Evolutionary conservation across 2,888 invertebrate species (phyloP).

Genomic region (Podotricha telesiphe): DNA sequence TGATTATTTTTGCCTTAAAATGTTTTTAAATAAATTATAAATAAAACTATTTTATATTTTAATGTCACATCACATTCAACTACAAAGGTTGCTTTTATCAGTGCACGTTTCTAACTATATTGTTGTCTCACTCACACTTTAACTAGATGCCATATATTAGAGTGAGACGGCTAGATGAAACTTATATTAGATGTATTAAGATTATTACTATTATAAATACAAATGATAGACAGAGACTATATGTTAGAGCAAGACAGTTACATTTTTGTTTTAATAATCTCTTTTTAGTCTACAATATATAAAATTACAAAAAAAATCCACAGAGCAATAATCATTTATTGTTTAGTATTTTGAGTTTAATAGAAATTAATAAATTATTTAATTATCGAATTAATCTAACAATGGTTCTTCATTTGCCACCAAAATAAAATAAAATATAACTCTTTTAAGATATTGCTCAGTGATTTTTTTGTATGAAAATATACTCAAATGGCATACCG

Average conservation of each 20-base stretch:
- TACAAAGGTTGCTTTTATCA: constrained; percentile 17
- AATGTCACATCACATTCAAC: constrained; percentile 26
- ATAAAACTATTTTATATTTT: not conserved
- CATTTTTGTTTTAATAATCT: too few relatives aligned
- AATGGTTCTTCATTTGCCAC: too few relatives aligned
- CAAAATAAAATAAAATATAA: too few relatives aligned
- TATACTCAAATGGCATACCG: not conserved
- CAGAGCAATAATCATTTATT: too few relatives aligned
- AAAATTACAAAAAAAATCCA: too few relatives aligned
- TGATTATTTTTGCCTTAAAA: too few relatives aligned
- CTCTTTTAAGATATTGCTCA: too few relatives aligned
- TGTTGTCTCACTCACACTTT: constrained; percentile 5
- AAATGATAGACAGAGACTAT: constrained; percentile 6
- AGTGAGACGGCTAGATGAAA: constrained; percentile 12
- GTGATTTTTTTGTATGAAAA: not conserved
- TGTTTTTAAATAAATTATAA: not conserved
- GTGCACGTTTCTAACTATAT: constrained; percentile 1
- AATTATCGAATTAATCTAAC: too few relatives aligned
- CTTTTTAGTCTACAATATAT: too few relatives aligned
- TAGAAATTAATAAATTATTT: too few relatives aligned
- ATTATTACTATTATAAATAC: constrained; percentile 6
- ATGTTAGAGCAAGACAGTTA: not conserved
- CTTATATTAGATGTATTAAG: constrained; percentile 2
- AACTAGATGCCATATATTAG: not conserved
- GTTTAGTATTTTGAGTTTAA: too few relatives aligned